Conservation (phyloP, 2,113 vertebrate species). For the Stegastes partitus region DNA sequence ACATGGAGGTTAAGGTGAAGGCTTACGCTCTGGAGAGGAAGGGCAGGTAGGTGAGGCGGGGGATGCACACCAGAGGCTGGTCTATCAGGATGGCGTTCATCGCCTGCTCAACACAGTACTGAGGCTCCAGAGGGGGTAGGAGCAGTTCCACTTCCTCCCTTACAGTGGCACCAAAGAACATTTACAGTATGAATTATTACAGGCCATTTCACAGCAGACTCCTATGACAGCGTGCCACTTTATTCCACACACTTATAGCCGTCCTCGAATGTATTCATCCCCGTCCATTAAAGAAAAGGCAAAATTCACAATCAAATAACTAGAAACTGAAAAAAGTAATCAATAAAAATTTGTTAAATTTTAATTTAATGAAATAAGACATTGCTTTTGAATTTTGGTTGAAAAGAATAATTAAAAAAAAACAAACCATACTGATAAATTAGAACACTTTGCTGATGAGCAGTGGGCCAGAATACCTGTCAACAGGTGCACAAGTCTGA, state of each 20-base stretch:
- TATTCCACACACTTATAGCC: background rate
- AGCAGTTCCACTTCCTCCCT: conserved; percentile 74
- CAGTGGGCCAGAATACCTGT: no score
- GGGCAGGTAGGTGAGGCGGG: conserved; percentile 69
- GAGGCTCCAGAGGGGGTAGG: conserved; percentile 70
- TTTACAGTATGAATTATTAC: background rate
- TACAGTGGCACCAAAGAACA: conserved; percentile 2
- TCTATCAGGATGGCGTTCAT: conserved; percentile 77
- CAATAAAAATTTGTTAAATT: no score
- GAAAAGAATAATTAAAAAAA: no score
- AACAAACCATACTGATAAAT: no score
- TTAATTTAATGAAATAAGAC: no score
- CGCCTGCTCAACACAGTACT: conserved; percentile 77
- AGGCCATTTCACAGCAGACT: background rate
- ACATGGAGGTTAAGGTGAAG: background rate
- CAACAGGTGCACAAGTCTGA: no score
- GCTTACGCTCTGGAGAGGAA: conserved; percentile 71
- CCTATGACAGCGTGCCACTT: background rate
- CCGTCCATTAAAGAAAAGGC: no score
- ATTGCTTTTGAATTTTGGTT: no score
- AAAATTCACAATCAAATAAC: no score
- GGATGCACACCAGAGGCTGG: conserved; percentile 77
- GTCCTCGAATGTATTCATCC: no score
- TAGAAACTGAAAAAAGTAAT: no score
- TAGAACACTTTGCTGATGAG: no score